Conservation (phyloP, 2,888 invertebrate genomes). For the Leptopilina drosophilae region DNA sequence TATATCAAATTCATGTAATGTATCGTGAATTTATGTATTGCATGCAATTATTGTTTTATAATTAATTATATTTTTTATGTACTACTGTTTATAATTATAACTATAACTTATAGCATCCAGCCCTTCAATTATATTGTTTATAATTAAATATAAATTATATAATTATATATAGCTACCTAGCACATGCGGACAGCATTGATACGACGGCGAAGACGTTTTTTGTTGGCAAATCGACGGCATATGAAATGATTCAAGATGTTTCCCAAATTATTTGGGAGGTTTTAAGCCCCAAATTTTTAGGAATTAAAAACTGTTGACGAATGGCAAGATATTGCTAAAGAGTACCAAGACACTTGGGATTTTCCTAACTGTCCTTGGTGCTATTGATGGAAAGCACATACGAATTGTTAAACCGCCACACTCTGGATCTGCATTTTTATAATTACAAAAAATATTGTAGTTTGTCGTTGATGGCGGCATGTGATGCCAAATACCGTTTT, state of each 20-base stretch:
- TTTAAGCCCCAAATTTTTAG: neutral
- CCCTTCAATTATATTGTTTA: too few relatives aligned
- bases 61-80: neutral
- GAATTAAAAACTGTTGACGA: neutral
- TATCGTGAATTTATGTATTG: too few relatives aligned
- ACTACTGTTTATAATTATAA: too few relatives aligned
- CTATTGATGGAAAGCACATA: neutral
- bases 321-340: neutral
- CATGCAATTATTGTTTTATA: too few relatives aligned
- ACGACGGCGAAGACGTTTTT: neutral
- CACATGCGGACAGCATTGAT: neutral
- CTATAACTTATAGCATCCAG: too few relatives aligned
- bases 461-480: slow-evolving; percentile 53
- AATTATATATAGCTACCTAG: neutral
- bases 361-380: neutral
- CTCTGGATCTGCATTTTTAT: neutral
- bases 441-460: slow-evolving; percentile 31
- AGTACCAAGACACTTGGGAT: neutral
- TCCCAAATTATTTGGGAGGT: slow-evolving; percentile 9
- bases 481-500: slow-evolving; percentile 45
- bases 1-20: too few relatives aligned
- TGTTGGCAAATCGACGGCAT: neutral
- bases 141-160: too few relatives aligned
- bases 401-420: neutral
- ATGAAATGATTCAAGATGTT: neutral